These are phyloP conservation scores for Cyanistes caeruleus DNA, from an alignment of 2,113 vertebrate species.

Conservation along the genomic window DNA sequence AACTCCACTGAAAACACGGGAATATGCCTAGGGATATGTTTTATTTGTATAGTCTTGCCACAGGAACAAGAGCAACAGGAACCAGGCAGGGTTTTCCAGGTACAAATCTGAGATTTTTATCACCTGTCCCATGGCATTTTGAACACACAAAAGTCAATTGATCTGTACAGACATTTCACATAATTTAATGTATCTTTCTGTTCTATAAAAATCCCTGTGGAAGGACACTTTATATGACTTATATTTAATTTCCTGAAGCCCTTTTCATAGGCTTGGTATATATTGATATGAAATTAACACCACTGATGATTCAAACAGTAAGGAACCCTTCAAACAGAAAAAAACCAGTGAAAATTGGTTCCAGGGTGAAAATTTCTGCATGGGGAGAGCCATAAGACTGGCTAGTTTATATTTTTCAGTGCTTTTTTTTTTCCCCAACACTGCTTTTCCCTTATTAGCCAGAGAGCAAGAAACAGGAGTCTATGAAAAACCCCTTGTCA, in stretches of 20 bases:
- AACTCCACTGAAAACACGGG: neutral
- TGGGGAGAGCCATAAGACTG: neutral
- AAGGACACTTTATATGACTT: neutral
- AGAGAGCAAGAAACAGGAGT: neutral
- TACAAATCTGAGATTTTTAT: neutral
- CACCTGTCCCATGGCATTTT: neutral
- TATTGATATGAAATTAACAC: neutral
- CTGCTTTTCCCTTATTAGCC: neutral
- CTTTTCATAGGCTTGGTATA: neutral
- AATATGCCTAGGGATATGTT: neutral
- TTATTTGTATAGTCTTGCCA: neutral
- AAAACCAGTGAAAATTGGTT: neutral
- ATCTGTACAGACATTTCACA: neutral
- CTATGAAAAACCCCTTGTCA: neutral
- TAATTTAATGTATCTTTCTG: neutral
- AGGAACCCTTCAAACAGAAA: neutral
- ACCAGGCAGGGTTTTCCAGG: accelerated
- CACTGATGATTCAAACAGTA: neutral
- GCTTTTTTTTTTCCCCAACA: accelerated
- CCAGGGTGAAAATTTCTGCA: neutral
- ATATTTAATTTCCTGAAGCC: neutral
- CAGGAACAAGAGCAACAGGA: neutral
- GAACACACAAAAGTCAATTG: neutral
- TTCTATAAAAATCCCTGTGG: neutral
- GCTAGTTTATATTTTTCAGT: neutral